These are phyloP conservation scores for Porites rus DNA, from an alignment of 92 coral and sea anemone genomes.

Conservation along the genomic window DNA sequence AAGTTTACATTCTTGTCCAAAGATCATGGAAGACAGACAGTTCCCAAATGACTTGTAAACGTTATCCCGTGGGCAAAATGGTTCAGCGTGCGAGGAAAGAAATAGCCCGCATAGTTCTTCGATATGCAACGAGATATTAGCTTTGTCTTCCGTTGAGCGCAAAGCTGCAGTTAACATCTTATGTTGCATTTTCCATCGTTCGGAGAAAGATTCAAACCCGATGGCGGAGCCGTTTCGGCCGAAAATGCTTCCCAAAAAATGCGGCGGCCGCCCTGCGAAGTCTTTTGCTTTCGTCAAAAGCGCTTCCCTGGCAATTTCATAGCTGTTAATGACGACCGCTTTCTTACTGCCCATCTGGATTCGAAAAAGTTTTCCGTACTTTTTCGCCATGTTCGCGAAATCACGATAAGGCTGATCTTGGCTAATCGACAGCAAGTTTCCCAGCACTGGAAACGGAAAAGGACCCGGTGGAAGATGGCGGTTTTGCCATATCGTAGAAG, in stretches of 20 bases:
- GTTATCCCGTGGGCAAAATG: conserved; percentile 67
- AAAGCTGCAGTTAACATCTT: conserved; percentile 66
- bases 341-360: conserved; percentile 75
- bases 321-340: conserved; percentile 77
- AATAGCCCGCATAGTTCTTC: conserved; percentile 61
- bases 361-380: conserved; percentile 79
- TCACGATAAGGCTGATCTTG: conserved; percentile 51
- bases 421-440: conserved; percentile 77
- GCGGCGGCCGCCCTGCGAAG: conserved; percentile 86
- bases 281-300: conserved; percentile 66
- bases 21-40: conserved; percentile 62
- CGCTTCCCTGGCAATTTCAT: conserved; percentile 83
- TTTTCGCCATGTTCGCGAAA: conserved; percentile 38
- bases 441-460: conserved; percentile 74
- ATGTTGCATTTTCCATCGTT: conserved; percentile 72
- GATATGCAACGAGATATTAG: conserved; percentile 66
- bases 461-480: conserved; percentile 46
- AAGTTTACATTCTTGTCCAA: conserved; percentile 69
- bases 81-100: conserved; percentile 32
- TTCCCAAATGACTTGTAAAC: conserved; percentile 69
- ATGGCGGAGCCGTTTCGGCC: conserved; percentile 72
- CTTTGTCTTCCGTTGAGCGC: conserved; percentile 50
- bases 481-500: conserved; percentile 17
- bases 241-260: conserved; percentile 72
- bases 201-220: conserved; percentile 70